Evolutionary conservation across 2,888 invertebrate species (phyloP), one percentile per base, ranked within the genome.

Genomic region (Ornithoptera alexandrae): DNA sequence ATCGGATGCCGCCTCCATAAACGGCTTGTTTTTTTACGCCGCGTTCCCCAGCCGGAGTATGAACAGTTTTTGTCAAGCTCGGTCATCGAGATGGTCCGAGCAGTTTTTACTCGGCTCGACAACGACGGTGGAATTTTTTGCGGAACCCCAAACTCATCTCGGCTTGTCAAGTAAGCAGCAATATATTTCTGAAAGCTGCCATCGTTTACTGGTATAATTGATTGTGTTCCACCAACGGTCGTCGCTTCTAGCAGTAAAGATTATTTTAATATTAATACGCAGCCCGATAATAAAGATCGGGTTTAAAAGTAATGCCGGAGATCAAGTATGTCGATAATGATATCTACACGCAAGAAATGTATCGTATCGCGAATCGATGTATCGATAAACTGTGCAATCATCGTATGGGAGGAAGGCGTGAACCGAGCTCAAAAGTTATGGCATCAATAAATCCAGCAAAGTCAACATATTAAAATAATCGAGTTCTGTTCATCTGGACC

Each of bases 191-290:
- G 84, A 81, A 82, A 83, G 81, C 80, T 75, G 74, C 79, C 81
- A 79, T 81, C 80, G 83, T 84, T 84, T 79, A 77, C 77, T 83
- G 78, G 76, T 78, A 86, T 90, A 91, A 91, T 91, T 91, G 91
- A 90, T 89, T 84, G 86, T 85, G 87, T 87, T 82, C 84, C 76
- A 85, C 84, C 85, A 86, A 85, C 84, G 84, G 84, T 80, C 81
- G 78, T 82, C 79, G 82, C 84, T 83, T 87, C 83, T 84, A 79
- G n/a, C 20, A 58, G 58, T 1, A 18, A n/a, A 53, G 10, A 53
- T 53, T 53, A 15, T 6, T 53, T 17, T 18, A 30, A 53, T 39
- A 39, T 7, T 39, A 2, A 53, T 10, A 18, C 53, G 5, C 12
- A 17, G 15, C 15, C 18, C n/a, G 18, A 53, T 56, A 56, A 18